phyloP scores from a whole-genome alignment of 2,888 invertebrate species.

The Pristionchus japonicus region DNA sequence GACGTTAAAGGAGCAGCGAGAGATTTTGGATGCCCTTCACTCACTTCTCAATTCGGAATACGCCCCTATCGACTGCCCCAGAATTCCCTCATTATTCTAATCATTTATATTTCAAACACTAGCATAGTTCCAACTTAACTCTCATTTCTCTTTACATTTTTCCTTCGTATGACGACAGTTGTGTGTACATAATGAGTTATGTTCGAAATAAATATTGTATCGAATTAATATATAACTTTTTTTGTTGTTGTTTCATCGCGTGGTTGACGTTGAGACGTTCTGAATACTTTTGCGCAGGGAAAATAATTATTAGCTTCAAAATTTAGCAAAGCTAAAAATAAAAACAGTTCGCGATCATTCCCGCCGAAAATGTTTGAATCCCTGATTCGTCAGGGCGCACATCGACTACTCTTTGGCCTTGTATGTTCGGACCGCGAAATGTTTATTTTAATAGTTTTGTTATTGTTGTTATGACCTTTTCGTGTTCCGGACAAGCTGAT shows the following conservation, averaged over 20 bases:
- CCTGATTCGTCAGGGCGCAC: not conserved
- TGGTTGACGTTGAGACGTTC: not conserved
- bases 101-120: too few species aligned
- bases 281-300: not conserved
- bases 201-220: slow-evolving; percentile 23
- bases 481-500: not conserved
- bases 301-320: not conserved
- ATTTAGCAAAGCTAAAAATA: not conserved
- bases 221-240: not conserved
- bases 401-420: slow-evolving; percentile 44
- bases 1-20: slow-evolving; percentile 12
- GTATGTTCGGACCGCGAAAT: not conserved
- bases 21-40: not conserved
- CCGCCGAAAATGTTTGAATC: slow-evolving; percentile 30
- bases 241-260: not conserved
- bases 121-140: not conserved
- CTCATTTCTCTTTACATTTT: not conserved
- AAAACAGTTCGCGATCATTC: slow-evolving; percentile 23
- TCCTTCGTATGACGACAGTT: not conserved
- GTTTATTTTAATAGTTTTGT: slow-evolving; percentile 17
- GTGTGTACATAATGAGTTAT: not conserved
- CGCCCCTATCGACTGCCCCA: not conserved
- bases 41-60: slow-evolving; percentile 15
- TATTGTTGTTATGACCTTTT: slow-evolving; percentile 18
- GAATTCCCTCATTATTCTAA: not conserved